Evolutionary conservation across 2,113 vertebrate genomes (phyloP).

Genomic region (Erpornis zantholeuca): DNA sequence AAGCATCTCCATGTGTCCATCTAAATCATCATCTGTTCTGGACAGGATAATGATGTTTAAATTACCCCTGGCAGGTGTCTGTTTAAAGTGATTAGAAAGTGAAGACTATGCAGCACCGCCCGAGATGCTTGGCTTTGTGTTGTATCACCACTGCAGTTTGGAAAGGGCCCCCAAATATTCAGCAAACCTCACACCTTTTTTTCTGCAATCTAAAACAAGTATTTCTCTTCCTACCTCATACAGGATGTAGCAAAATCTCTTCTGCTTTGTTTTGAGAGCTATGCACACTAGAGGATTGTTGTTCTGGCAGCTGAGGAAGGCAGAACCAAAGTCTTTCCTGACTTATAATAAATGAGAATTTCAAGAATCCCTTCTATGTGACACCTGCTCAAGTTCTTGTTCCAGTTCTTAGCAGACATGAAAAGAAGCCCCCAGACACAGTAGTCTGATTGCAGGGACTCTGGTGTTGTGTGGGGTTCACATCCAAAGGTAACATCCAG

Average conservation of each 20-base stretch:
- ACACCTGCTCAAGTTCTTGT: not conserved
- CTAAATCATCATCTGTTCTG: not conserved
- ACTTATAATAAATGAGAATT: not conserved
- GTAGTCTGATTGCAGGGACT: not conserved
- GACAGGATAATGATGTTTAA: not conserved
- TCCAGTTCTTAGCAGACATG: not conserved
- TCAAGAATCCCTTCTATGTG: not conserved
- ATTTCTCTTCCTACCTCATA: not conserved
- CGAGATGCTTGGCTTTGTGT: not conserved
- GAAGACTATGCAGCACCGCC: not conserved
- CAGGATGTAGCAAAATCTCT: accelerated
- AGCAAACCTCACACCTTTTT: not conserved
- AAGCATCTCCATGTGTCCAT: not conserved
- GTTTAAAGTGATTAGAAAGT: not conserved
- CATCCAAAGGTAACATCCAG: not conserved
- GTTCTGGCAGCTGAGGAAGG: not conserved
- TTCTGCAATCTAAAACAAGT: not conserved
- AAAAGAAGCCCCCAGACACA: not conserved
- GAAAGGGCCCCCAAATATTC: not conserved
- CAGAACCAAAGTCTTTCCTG: not conserved
- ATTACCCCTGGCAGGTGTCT: not conserved
- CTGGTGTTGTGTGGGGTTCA: not conserved
- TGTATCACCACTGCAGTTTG: not conserved
- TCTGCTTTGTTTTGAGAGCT: not conserved
- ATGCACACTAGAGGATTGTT: not conserved